These are phyloP conservation scores for Periophthalmus modestus DNA, from an alignment of 2,113 vertebrate genomes.

Conservation along the genomic window DNA sequence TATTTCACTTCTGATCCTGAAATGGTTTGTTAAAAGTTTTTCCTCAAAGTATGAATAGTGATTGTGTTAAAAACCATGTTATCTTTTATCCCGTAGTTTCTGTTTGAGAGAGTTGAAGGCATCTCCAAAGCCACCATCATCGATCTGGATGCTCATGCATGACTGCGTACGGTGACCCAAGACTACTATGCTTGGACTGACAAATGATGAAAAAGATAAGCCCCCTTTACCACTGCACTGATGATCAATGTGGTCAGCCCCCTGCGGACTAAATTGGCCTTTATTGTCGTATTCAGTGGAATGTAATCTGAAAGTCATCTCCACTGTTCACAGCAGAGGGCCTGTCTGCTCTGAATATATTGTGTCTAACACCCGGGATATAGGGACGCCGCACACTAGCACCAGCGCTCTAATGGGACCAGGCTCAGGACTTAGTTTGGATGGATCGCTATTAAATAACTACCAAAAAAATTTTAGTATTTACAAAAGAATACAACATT, in stretches of 20 bases:
- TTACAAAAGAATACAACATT: background rate
- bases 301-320: conserved; percentile 18
- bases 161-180: conserved; percentile 86
- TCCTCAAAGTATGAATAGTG: background rate
- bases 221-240: background rate
- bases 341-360: background rate
- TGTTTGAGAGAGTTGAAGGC: conserved; percentile 92
- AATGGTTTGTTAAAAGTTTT: background rate
- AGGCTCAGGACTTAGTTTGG: background rate
- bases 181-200: conserved; percentile 34
- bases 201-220: conserved; percentile 32
- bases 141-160: conserved; percentile 97
- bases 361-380: background rate
- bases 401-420: background rate
- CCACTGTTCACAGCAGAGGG: conserved; percentile 14
- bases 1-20: background rate
- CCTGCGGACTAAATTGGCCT: conserved; percentile 20
- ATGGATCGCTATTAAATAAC: background rate
- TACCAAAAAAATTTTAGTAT: background rate
- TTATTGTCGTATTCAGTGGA: conserved; percentile 34
- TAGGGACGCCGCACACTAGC: conserved; percentile 5
- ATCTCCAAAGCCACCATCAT: conserved; percentile 91
- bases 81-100: conserved; percentile 78
- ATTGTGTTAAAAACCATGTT: conserved; percentile 10
- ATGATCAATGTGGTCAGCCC: conserved; percentile 39